phyloP scores from a whole-genome alignment of 1,140 invertebrate genomes.

The Rhyacophila brunnea region DNA sequence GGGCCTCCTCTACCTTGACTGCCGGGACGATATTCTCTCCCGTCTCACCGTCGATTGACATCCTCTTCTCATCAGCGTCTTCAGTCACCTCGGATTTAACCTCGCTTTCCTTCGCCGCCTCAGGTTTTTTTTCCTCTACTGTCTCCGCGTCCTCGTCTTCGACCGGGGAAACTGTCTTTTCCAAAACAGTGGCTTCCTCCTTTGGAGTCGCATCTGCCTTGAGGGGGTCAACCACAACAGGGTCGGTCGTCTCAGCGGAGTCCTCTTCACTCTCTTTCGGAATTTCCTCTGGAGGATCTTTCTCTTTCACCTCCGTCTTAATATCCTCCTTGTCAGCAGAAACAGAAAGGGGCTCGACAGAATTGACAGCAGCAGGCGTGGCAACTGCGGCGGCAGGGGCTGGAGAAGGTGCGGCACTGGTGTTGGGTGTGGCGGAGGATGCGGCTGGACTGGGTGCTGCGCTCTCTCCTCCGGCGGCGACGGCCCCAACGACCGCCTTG shows the following conservation, averaged over 20 bases:
- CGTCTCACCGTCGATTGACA: conserved; percentile 44
- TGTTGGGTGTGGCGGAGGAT: conserved; percentile 47
- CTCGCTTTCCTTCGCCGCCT: conserved; percentile 16
- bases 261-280: no score
- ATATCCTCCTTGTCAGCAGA: conserved; percentile 50
- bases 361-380: conserved; percentile 39
- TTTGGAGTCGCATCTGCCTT: conserved; percentile 13
- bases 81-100: conserved; percentile 23
- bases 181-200: conserved; percentile 13
- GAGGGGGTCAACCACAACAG: neutral
- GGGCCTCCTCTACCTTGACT: conserved; percentile 39
- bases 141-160: conserved; percentile 15
- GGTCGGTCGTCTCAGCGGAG: no score
- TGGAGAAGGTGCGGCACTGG: conserved; percentile 46
- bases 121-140: conserved; percentile 38
- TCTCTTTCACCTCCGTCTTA: conserved; percentile 46
- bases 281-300: conserved; percentile 42
- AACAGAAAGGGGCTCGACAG: conserved; percentile 40
- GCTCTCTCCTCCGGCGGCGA: conserved; percentile 54
- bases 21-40: conserved; percentile 39
- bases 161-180: conserved; percentile 4
- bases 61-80: conserved; percentile 41
- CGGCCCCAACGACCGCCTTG: conserved; percentile 42
- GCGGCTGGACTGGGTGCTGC: conserved; percentile 71
- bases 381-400: conserved; percentile 39